These are phyloP conservation scores for Drosophila diplacantha DNA, from an alignment of 2,888 invertebrate species.

Conservation along the genomic window DNA sequence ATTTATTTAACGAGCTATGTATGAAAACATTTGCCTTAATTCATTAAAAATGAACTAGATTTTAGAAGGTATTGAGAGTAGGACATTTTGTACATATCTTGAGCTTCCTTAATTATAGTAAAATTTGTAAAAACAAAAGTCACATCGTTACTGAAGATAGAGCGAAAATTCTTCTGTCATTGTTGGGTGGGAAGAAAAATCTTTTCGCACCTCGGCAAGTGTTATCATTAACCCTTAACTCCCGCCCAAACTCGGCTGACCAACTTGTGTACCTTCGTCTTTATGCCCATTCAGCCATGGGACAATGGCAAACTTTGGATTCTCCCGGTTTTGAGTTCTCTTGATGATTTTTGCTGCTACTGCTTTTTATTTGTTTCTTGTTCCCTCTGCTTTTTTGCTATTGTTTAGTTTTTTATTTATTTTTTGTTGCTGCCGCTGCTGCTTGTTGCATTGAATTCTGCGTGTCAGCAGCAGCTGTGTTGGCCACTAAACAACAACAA, in stretches of 20 bases:
- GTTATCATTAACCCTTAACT: slow-evolving; percentile 19
- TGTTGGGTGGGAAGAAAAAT: background rate
- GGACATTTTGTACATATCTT: too few relatives aligned
- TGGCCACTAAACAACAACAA: slow-evolving; percentile 50
- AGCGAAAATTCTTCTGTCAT: background rate
- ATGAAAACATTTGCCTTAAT: background rate
- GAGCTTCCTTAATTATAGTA: background rate
- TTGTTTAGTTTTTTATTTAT: slow-evolving; percentile 38
- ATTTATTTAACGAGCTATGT: background rate
- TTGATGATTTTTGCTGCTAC: slow-evolving; percentile 41
- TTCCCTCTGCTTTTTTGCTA: slow-evolving; percentile 32
- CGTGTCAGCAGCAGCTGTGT: slow-evolving; percentile 68
- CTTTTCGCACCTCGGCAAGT: slow-evolving; percentile 37
- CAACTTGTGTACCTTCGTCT: slow-evolving; percentile 9
- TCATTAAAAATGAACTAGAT: background rate
- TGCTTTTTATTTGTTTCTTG: slow-evolving; percentile 31
- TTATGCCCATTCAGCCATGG: slow-evolving; percentile 40
- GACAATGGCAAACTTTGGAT: slow-evolving; percentile 50
- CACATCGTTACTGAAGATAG: background rate
- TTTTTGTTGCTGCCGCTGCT: slow-evolving; percentile 25
- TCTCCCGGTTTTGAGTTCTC: slow-evolving; percentile 22
- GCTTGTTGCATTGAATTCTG: slow-evolving; percentile 62
- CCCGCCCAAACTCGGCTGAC: background rate
- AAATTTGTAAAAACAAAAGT: background rate
- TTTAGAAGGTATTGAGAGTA: background rate